A percentile compares a stretch with the other conserved stretches of the same genome.
Conservation (phyloP, 53 echinoderm and acorn worm species). For the Antedon mediterranea region DNA sequence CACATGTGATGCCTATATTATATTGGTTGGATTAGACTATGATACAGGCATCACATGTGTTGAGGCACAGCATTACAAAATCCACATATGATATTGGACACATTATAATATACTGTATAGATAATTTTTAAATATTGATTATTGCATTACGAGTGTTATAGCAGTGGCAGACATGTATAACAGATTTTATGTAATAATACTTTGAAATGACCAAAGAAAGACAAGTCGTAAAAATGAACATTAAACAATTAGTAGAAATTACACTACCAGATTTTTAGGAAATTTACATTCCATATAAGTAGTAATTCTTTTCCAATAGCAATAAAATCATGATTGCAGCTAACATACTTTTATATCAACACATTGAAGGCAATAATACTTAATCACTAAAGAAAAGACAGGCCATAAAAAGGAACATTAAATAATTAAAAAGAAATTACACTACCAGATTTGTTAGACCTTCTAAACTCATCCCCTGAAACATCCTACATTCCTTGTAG, state of each 20-base stretch:
- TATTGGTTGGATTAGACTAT: too few species aligned
- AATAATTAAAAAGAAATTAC: neutral
- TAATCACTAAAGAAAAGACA: neutral
- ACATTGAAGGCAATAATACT: neutral
- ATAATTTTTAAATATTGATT: neutral
- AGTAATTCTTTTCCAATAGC: too few species aligned
- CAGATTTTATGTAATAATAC: too few species aligned
- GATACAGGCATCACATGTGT: too few species aligned
- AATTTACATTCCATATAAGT: too few species aligned
- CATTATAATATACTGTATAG: too few species aligned
- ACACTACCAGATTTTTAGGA: neutral
- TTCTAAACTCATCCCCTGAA: neutral
- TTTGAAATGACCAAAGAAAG: neutral
- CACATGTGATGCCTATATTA: too few species aligned
- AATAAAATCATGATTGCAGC: too few species aligned
- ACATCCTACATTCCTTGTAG: neutral
- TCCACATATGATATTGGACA: too few species aligned
- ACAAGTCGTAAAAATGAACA: neutral
- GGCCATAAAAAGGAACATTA: neutral
- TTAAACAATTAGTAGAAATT: neutral
- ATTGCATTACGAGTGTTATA: too few species aligned
- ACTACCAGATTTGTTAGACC: neutral
- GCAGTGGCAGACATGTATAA: too few species aligned
- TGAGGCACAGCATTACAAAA: too few species aligned
- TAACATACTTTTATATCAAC: neutral